phyloP scores from a whole-genome alignment of 2,797 vertebrate genomes.

The Scarus forsteni region DNA sequence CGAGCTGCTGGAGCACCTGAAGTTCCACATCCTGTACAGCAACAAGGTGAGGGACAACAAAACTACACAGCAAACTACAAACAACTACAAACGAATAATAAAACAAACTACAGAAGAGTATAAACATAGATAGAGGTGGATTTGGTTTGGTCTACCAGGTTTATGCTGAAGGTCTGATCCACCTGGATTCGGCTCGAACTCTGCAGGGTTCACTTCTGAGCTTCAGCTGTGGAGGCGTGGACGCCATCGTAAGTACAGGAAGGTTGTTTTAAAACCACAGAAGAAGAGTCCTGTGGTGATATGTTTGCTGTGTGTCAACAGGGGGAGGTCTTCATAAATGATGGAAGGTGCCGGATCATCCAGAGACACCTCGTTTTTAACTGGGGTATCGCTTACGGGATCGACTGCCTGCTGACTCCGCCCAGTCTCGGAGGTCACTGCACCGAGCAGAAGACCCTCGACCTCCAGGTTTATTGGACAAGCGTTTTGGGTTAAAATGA shows the following conservation, averaged over 20 bases:
- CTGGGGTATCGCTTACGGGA: conserved; percentile 89
- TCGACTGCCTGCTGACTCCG: conserved; percentile 91
- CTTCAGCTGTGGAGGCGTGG: conserved; percentile 84
- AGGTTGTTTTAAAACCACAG: neutral
- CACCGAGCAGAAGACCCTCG: conserved; percentile 78
- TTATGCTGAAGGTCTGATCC: conserved; percentile 80
- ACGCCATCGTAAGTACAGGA: conserved; percentile 80
- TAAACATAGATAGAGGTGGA: neutral
- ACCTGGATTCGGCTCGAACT: conserved; percentile 81
- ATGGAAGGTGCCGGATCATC: conserved; percentile 84
- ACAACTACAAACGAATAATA: neutral
- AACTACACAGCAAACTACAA: neutral
- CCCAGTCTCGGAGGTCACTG: conserved; percentile 92
- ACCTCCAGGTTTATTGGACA: conserved; percentile 68
- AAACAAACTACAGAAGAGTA: neutral
- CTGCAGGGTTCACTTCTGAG: conserved; percentile 90
- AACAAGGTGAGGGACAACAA: conserved; percentile 77
- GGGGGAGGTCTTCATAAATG: conserved; percentile 90
- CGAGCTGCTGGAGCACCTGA: conserved; percentile 88
- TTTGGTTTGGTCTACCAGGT: conserved; percentile 71
- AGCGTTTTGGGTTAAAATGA: too few relatives aligned
- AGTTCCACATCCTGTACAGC: conserved; percentile 89
- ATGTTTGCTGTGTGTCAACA: conserved; percentile 41
- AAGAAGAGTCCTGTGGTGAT: neutral
- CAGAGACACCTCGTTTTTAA: conserved; percentile 89